phyloP scores from a whole-genome alignment of 2,797 vertebrate genomes.

The Acipenser transmontanus region DNA sequence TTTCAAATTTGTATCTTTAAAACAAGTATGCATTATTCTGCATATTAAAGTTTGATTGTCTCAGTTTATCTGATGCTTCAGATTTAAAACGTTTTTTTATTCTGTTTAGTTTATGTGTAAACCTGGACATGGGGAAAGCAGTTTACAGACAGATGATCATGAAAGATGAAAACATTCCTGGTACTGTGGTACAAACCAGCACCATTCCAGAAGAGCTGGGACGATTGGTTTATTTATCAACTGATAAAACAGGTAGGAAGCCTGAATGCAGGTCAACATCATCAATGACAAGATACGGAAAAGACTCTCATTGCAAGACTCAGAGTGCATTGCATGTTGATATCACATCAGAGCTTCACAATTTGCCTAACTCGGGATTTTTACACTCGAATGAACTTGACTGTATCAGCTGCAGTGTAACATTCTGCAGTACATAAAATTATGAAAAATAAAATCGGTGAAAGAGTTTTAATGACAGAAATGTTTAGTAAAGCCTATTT shows the following conservation, averaged over 20 bases:
- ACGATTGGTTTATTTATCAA: constrained; percentile 86
- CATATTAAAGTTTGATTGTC: no score
- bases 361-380: no score
- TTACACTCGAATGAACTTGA: no score
- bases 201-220: constrained; percentile 96
- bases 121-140: constrained; percentile 96
- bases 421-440: no score
- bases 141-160: constrained; percentile 97
- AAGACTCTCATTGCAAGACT: no score
- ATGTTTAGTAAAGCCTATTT: background rate
- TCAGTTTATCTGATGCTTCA: no score
- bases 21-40: background rate
- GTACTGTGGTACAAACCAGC: constrained; percentile 92
- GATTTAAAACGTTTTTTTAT: background rate
- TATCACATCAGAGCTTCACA: no score
- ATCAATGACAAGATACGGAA: no score
- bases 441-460: no score
- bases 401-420: no score
- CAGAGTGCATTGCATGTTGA: no score
- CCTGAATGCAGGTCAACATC: background rate
- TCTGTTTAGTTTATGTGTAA: constrained; percentile 79
- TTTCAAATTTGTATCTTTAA: background rate
- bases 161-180: constrained; percentile 89
- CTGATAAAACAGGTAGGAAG: constrained; percentile 87
- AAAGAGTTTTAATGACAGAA: no score